Percentiles rank a stretch among this genome's conserved stretches.
Conservation (phyloP, 2,113 vertebrate species). For the Chionodraco myersi region DNA sequence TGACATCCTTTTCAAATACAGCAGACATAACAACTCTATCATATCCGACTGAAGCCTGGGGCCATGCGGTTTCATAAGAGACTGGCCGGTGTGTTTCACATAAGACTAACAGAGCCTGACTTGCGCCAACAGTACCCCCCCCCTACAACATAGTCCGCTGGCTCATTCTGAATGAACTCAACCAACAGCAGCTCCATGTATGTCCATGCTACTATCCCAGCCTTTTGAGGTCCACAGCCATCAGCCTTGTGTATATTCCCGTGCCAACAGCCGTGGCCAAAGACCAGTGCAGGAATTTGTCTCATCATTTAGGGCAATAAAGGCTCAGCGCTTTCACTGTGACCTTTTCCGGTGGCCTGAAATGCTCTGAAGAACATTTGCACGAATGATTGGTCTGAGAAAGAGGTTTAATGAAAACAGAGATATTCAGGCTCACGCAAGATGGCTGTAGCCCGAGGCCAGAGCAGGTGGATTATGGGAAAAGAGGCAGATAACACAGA, state of each 20-base stretch:
- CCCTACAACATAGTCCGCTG: slow-evolving; percentile 12
- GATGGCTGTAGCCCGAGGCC: neutral
- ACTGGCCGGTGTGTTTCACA: slow-evolving; percentile 26
- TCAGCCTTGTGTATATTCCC: slow-evolving; percentile 45
- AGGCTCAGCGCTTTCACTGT: slow-evolving; percentile 25
- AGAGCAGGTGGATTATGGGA: slow-evolving; percentile 2
- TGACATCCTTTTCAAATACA: slow-evolving; percentile 39
- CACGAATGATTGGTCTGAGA: slow-evolving; percentile 33
- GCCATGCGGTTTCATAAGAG: slow-evolving; percentile 61
- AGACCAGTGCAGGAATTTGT: slow-evolving; percentile 46
- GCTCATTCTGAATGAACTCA: slow-evolving; percentile 37
- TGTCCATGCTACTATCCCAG: slow-evolving; percentile 56
- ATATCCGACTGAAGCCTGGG: slow-evolving; percentile 38
- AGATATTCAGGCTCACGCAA: slow-evolving; percentile 28
- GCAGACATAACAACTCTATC: slow-evolving; percentile 40
- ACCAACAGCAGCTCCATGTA: slow-evolving; percentile 70
- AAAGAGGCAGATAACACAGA: neutral
- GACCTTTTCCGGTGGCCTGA: slow-evolving; percentile 44
- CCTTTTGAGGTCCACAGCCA: slow-evolving; percentile 42
- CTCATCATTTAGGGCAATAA: slow-evolving; percentile 46
- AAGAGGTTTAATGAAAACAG: slow-evolving; percentile 36
- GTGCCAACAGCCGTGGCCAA: slow-evolving; percentile 29
- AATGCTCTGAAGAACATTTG: slow-evolving; percentile 18
- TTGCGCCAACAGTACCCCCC: slow-evolving; percentile 8
- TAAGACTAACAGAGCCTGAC: slow-evolving; percentile 3